A percentile compares a stretch with the other conserved stretches of the same genome.
phyloP scores from a whole-genome alignment of 2,113 vertebrate genomes.

The Nestor notabilis region DNA sequence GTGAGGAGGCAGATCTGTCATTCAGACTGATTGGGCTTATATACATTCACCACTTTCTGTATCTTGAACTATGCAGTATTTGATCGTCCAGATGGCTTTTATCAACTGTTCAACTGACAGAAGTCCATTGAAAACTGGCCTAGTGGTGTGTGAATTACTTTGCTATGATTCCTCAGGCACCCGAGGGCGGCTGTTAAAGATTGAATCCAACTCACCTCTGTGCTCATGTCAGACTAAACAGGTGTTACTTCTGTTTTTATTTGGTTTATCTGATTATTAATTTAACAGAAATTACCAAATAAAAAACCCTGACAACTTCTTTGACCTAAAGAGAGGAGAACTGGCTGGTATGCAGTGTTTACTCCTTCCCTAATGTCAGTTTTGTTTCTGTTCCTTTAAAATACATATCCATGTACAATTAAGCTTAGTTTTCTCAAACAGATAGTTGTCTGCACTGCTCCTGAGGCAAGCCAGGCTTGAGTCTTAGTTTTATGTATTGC shows the following conservation, averaged over 20 bases:
- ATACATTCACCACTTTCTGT: slow-evolving; percentile 15
- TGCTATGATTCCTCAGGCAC: slow-evolving; percentile 12
- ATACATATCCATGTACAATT: not conserved
- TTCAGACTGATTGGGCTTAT: slow-evolving; percentile 51
- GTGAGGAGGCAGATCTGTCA: slow-evolving; percentile 22
- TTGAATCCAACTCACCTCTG: not conserved
- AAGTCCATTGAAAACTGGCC: slow-evolving; percentile 59
- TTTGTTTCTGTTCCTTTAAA: not conserved
- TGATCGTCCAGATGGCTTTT: slow-evolving; percentile 37
- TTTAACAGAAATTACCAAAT: slow-evolving; percentile 15
- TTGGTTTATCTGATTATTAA: slow-evolving; percentile 10
- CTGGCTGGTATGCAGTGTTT: not conserved
- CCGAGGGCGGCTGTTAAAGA: not conserved
- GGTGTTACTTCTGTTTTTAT: slow-evolving; percentile 35
- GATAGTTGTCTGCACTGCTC: not conserved
- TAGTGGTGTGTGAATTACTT: slow-evolving; percentile 51
- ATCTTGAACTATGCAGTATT: slow-evolving; percentile 19
- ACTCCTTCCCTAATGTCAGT: not conserved
- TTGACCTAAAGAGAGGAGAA: not conserved
- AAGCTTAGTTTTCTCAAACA: not conserved
- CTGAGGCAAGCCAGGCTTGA: not conserved
- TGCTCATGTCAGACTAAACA: slow-evolving; percentile 7
- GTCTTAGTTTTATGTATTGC: not conserved
- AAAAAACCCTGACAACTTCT: not conserved
- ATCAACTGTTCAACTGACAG: slow-evolving; percentile 41